phyloP scores from a whole-genome alignment of 2,888 invertebrate genomes.

The Trisateles emortualis region DNA sequence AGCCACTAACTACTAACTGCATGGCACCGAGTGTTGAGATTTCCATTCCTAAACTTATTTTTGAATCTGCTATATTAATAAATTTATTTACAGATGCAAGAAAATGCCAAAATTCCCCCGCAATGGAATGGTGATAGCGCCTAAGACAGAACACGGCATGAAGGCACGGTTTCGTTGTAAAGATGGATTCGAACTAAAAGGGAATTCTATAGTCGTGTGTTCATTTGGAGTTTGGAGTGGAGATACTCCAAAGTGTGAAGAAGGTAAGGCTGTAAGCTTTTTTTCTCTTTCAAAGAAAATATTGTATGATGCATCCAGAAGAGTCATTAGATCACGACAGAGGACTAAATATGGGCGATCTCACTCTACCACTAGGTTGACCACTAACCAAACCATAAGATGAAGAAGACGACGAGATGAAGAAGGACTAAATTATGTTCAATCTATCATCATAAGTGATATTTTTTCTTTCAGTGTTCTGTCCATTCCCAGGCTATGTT shows the following conservation, averaged over 20 bases:
- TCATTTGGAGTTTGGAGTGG: slow-evolving; percentile 98
- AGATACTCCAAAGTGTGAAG: slow-evolving; percentile 94
- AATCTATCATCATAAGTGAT: not conserved
- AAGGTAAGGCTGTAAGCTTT: slow-evolving; percentile 85
- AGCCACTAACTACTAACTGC: too few relatives aligned
- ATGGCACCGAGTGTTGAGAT: too few relatives aligned
- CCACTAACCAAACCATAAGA: too few relatives aligned
- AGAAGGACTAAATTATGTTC: too few relatives aligned
- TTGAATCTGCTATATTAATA: too few relatives aligned
- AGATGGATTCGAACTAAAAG: slow-evolving; percentile 95
- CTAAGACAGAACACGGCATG: slow-evolving; percentile 99
- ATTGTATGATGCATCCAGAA: too few relatives aligned
- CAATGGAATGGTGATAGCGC: slow-evolving; percentile 98
- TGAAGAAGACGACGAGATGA: too few relatives aligned
- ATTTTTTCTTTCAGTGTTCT: slow-evolving; percentile 89
- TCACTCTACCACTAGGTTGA: too few relatives aligned
- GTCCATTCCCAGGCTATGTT: slow-evolving; percentile 96
- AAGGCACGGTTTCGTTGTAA: slow-evolving; percentile 97
- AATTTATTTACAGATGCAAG: slow-evolving; percentile 88
- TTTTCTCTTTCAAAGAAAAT: too few relatives aligned
- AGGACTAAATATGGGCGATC: too few relatives aligned
- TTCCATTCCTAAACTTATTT: too few relatives aligned
- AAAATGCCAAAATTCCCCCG: slow-evolving; percentile 94
- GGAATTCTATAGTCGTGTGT: slow-evolving; percentile 93
- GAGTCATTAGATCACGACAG: too few relatives aligned